Conservation (phyloP, 2,797 vertebrate species). For the Numenius phaeopus region DNA sequence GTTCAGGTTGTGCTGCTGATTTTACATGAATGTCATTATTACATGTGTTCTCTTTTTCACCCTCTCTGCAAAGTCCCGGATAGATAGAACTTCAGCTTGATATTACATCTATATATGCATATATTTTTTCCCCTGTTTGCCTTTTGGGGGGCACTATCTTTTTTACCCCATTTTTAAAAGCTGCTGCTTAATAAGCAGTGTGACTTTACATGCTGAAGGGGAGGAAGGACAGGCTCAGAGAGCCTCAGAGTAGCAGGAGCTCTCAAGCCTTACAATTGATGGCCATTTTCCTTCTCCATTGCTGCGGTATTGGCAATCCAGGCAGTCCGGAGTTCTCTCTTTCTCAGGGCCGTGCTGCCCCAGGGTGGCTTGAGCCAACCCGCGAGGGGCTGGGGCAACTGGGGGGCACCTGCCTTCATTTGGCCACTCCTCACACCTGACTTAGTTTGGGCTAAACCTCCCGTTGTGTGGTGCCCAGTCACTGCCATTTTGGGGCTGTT, state of each 20-base stretch:
- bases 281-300: not conserved
- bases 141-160: not conserved
- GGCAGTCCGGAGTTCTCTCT: accelerated
- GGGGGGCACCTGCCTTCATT: not conserved
- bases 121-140: not conserved
- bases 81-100: not conserved
- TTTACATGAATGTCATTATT: not conserved
- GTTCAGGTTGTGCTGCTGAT: not conserved
- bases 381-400: not conserved
- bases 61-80: not conserved
- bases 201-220: not conserved
- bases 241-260: not conserved
- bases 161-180: not conserved
- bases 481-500: not conserved
- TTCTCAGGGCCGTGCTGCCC: accelerated
- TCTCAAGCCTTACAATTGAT: not conserved
- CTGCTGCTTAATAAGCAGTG: not conserved
- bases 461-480: not conserved
- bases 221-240: not conserved
- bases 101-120: not conserved
- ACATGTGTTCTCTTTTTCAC: not conserved
- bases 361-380: not conserved
- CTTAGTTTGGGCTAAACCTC: not conserved
- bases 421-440: not conserved
- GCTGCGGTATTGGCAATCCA: not conserved